Evolutionary conservation across 2,113 vertebrate species (phyloP), one percentile per base, ranked within the genome.

Genomic region (Strix uralensis): DNA sequence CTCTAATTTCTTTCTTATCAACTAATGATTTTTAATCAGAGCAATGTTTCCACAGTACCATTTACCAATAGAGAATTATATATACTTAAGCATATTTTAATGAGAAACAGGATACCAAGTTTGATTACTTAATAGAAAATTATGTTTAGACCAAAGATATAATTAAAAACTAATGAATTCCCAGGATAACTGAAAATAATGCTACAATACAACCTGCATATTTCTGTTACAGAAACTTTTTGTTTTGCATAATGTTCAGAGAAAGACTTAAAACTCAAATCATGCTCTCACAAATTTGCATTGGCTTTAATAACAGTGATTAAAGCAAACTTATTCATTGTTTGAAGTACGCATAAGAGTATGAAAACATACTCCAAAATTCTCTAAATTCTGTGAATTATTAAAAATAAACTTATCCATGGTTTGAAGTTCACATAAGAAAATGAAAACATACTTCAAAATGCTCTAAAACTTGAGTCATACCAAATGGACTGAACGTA

Each of bases 101-200:
- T 23, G 26, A 86, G 67, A 80, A 97, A 65, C 6, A 75, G n/a
- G 25, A 78, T 25, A 61, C 38, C 65, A 81, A 72, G 30, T 62
- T 95, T 92, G 94, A 92, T 94, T 92, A 82, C 46, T 90, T 69
- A 57, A 75, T 15, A 84, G 55, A 83, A 94, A 95, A 92, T 69
- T 77, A 90, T 61, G 30, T 86, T 96, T 88, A 86, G 66, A 86
- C 59, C 88, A 94, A 93, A 92, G 71, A 65, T 55, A 83, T 47
- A 94, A 91, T 55, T 42, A 75, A 73, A 92, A 93, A 78, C 55
- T 94, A 95, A 96, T 61, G 59, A 92, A 69, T n/a, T 97, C 92
- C 94, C 86, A 80, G 40, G 83, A 72, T 27, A 92, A 59, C 55
- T 55, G 77, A 87, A 96, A 90, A 66, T 80, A 65, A 74, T n/a